Percentiles rank a stretch among this genome's conserved stretches.
Conservation (phyloP, 1,140 invertebrate genomes). For the Platyscapa corneri region DNA sequence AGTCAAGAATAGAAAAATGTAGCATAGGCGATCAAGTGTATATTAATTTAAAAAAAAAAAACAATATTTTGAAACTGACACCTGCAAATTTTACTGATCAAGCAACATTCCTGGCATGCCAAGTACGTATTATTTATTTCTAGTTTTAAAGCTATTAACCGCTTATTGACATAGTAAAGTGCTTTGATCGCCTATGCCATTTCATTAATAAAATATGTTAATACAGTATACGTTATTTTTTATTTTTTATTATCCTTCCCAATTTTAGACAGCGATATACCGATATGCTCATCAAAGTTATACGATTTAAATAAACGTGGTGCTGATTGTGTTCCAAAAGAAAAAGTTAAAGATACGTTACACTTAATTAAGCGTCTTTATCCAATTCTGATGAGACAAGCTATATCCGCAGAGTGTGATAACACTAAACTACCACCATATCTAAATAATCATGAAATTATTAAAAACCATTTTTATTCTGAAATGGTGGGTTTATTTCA, state of each 20-base stretch:
- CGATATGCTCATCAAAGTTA: slow-evolving; percentile 74
- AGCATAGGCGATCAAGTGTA: slow-evolving; percentile 13
- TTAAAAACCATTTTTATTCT: slow-evolving; percentile 61
- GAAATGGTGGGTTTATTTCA: slow-evolving; percentile 63
- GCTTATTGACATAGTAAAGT: slow-evolving; percentile 27
- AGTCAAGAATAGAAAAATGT: slow-evolving; percentile 16
- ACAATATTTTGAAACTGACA: too few relatives aligned
- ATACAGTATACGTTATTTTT: slow-evolving; percentile 52
- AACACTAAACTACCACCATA: slow-evolving; percentile 72
- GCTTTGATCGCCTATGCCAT: slow-evolving; percentile 43
- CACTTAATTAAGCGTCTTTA: slow-evolving; percentile 77
- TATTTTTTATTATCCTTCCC: slow-evolving; percentile 55
- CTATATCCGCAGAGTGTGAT: slow-evolving; percentile 78
- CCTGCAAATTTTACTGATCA: neutral
- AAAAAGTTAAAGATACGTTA: slow-evolving; percentile 76
- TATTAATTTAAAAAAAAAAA: neutral
- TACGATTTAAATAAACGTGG: slow-evolving; percentile 72
- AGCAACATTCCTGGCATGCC: slow-evolving; percentile 2
- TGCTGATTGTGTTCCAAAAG: slow-evolving; percentile 77
- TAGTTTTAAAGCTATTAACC: slow-evolving; percentile 40
- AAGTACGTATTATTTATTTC: slow-evolving; percentile 34
- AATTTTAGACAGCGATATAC: slow-evolving; percentile 76
- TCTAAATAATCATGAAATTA: slow-evolving; percentile 74
- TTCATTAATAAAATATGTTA: slow-evolving; percentile 48
- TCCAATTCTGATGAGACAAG: slow-evolving; percentile 75